phyloP scores from a whole-genome alignment of 2,888 invertebrate genomes.

The Cylloceria caligata region DNA sequence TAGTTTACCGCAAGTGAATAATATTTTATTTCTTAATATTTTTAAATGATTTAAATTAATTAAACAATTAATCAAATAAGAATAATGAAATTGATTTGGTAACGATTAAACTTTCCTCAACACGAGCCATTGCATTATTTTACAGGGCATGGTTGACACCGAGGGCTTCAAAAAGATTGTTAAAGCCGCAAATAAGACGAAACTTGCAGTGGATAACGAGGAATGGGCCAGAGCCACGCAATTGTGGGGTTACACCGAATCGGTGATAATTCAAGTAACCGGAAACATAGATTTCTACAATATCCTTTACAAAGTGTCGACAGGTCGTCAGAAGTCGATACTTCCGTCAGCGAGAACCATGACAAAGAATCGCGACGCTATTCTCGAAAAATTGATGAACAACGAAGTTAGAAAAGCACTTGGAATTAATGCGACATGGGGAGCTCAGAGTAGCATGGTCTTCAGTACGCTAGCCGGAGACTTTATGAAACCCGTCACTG shows the following conservation, averaged over 20 bases:
- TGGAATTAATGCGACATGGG: constrained; percentile 86
- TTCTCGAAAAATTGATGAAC: constrained; percentile 89
- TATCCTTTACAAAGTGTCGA: constrained; percentile 86
- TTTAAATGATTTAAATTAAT: constrained; percentile 4
- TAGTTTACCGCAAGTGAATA: not conserved
- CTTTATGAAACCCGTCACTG: constrained; percentile 93
- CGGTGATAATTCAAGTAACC: constrained; percentile 87
- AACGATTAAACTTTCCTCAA: not conserved
- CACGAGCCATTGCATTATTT: not conserved
- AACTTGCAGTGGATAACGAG: constrained; percentile 86
- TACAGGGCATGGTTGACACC: constrained; percentile 89
- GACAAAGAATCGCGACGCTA: constrained; percentile 76
- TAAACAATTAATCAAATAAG: not conserved
- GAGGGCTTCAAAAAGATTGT: constrained; percentile 88
- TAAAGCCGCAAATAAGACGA: constrained; percentile 86
- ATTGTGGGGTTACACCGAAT: constrained; percentile 89
- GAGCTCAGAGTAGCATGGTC: constrained; percentile 87
- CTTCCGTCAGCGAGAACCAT: constrained; percentile 15
- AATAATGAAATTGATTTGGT: not conserved
- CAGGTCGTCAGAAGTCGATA: not conserved
- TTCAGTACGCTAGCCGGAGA: constrained; percentile 88
- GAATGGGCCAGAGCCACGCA: constrained; percentile 87
- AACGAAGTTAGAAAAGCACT: constrained; percentile 89
- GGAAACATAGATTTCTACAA: constrained; percentile 93
- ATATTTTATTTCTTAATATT: too few species aligned